phyloP scores from a whole-genome alignment of 2,888 invertebrate species.

The Leucozona laternaria region DNA sequence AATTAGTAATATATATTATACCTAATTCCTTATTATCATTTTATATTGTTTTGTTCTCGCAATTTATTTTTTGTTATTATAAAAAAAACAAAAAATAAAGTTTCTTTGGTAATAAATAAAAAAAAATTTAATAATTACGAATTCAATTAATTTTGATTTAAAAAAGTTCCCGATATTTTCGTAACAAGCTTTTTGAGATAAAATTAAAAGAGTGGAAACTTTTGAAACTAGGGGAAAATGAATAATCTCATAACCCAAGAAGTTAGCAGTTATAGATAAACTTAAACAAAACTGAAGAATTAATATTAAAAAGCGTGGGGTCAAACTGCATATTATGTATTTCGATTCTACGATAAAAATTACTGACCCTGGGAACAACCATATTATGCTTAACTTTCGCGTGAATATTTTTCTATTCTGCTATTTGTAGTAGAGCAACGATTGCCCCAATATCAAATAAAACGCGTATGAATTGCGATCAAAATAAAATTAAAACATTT shows the following conservation, averaged over 20 bases:
- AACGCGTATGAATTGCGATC: too few relatives aligned
- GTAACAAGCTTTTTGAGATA: background rate
- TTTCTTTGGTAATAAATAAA: slow-evolving; percentile 43
- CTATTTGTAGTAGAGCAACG: too few relatives aligned
- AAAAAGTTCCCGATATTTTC: background rate
- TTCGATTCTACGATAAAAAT: too few relatives aligned
- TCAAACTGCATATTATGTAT: too few relatives aligned
- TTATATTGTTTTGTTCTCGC: slow-evolving; percentile 66
- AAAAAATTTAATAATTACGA: background rate
- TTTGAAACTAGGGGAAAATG: background rate
- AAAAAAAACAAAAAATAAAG: slow-evolving; percentile 53
- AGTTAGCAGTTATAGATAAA: too few relatives aligned
- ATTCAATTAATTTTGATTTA: background rate
- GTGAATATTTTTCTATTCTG: too few relatives aligned
- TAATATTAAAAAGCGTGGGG: too few relatives aligned
- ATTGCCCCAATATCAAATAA: too few relatives aligned
- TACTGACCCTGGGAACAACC: too few relatives aligned
- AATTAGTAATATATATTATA: slow-evolving; percentile 42
- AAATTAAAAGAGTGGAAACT: background rate
- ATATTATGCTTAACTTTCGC: too few relatives aligned
- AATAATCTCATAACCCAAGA: background rate
- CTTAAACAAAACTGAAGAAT: too few relatives aligned
- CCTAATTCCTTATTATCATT: slow-evolving; percentile 47
- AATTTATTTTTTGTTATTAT: slow-evolving; percentile 58
- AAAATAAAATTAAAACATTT: too few relatives aligned